phyloP scores from a whole-genome alignment of 2,797 vertebrate species.

The Xenentodon cancila region DNA sequence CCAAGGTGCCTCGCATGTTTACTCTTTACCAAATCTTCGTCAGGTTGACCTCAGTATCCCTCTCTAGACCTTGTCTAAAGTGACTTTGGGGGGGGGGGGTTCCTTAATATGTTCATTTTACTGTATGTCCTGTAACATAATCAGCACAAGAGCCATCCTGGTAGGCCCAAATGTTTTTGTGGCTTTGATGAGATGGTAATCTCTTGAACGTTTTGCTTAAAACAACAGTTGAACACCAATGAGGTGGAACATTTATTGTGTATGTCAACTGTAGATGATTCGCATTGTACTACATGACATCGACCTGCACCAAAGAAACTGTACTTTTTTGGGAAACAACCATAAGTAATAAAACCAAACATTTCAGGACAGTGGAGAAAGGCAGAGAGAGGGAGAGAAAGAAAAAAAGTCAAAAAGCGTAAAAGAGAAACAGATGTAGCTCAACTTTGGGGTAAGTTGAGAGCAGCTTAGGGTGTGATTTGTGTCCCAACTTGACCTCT shows the following conservation, averaged over 20 bases:
- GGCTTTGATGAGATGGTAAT: too few relatives aligned
- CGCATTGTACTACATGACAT: slow-evolving; percentile 3
- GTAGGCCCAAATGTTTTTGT: slow-evolving; percentile 12
- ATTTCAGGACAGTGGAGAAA: slow-evolving; percentile 9
- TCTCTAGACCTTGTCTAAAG: background rate
- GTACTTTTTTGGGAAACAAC: slow-evolving; percentile 16
- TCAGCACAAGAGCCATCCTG: background rate
- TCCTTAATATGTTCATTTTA: slow-evolving; percentile 7
- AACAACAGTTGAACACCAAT: background rate
- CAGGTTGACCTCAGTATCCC: background rate
- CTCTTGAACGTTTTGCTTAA: too few relatives aligned
- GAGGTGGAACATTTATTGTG: background rate
- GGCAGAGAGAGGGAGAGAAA: slow-evolving; percentile 20
- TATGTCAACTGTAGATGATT: background rate
- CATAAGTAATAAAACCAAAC: slow-evolving; percentile 4
- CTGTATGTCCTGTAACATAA: slow-evolving; percentile 3
- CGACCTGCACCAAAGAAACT: slow-evolving; percentile 3
- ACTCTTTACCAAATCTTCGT: background rate
- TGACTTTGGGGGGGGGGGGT: slow-evolving; percentile 4
- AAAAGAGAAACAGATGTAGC: slow-evolving; percentile 72
- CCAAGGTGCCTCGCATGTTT: too few relatives aligned
- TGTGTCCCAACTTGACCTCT: slow-evolving; percentile 71
- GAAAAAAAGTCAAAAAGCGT: slow-evolving; percentile 17
- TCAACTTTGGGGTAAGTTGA: slow-evolving; percentile 62
- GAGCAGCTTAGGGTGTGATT: slow-evolving; percentile 52